Evolutionary conservation across 2,888 invertebrate genomes (phyloP), one percentile per base, ranked within the genome.

Genomic region (Cataglyphis rosenhaueri): DNA sequence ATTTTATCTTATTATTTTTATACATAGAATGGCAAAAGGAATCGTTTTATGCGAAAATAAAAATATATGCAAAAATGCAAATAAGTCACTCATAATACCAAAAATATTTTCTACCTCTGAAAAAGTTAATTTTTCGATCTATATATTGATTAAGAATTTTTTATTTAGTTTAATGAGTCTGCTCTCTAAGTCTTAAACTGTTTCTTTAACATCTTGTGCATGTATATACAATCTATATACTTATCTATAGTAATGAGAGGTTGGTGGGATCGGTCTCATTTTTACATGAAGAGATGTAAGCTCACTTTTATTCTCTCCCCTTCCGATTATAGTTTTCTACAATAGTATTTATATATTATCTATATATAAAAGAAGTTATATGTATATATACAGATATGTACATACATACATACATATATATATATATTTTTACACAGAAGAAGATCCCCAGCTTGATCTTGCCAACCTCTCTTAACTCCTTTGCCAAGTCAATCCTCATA

Each of bases 261-360:
- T 78, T 88, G 88, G 83, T 88, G 83, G 85, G 83, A 78, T 85
- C 70, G 25, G 35, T 35, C 73, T 62, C 73, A 70, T 59, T 68
- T 73, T 38, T 76, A 62, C 86, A 81, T 66, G 64, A 86, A 76
- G 82, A 85, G 18, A 76, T 70, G 79, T 52, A 87, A 81, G 76
- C 85, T 88, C 87, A 89, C 89, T 91, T 91, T 91, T 82, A 65
- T 64, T 70, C 75, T 59, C 32, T 74, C 59, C 65, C 57, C 59
- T 81, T 82, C 75, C 78, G 74, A 92, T 91, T 86, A 93, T 93
- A 93, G 91, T 93, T 93, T 93, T 93, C 78, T 94, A 93, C 91
- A 85, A 87, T 92, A 93, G 91, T 94, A 93, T 93, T 93, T 94
- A 94, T 93, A 93, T 92, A 93, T 88, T 92, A 91, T 92, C 92